Percentiles rank a stretch among this genome's conserved stretches.
These are phyloP conservation scores for Oligia fasciuncula DNA, from an alignment of 2,888 invertebrate genomes.

Conservation along the genomic window DNA sequence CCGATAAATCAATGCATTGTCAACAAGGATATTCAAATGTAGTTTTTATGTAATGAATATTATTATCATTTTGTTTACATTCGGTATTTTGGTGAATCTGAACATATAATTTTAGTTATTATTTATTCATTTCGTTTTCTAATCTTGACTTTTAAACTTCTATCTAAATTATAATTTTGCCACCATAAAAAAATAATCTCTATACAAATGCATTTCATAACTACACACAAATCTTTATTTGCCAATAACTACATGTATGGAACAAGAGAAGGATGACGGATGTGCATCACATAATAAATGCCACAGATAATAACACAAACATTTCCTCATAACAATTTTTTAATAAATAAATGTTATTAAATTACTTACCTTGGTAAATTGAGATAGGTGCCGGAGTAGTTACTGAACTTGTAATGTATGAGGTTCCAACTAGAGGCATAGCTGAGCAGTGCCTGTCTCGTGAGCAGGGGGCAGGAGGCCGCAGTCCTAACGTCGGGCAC, in stretches of 20 bases:
- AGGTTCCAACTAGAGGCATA: constrained; percentile 97
- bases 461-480: constrained; percentile 89
- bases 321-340: not conserved
- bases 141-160: not conserved
- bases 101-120: not conserved
- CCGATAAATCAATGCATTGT: constrained; percentile 47
- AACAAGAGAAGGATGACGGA: not conserved
- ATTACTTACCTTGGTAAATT: constrained; percentile 94
- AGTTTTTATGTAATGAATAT: constrained; percentile 22
- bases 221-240: not conserved
- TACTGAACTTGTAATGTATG: constrained; percentile 97
- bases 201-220: not conserved
- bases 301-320: not conserved
- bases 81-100: constrained; percentile 1
- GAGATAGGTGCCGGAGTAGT: constrained; percentile 96
- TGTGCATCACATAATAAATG: constrained; percentile 14
- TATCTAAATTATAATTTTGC: not conserved
- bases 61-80: constrained; percentile 14
- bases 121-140: constrained; percentile 18
- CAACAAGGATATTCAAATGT: constrained; percentile 26
- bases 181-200: not conserved
- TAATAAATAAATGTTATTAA: not conserved
- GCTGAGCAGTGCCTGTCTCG: constrained; percentile 91
- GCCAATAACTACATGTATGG: not conserved
- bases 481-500: constrained; percentile 89